Base-by-base conservation (phyloP, 2,113 vertebrate species). In the Lonchura striata region DNA sequence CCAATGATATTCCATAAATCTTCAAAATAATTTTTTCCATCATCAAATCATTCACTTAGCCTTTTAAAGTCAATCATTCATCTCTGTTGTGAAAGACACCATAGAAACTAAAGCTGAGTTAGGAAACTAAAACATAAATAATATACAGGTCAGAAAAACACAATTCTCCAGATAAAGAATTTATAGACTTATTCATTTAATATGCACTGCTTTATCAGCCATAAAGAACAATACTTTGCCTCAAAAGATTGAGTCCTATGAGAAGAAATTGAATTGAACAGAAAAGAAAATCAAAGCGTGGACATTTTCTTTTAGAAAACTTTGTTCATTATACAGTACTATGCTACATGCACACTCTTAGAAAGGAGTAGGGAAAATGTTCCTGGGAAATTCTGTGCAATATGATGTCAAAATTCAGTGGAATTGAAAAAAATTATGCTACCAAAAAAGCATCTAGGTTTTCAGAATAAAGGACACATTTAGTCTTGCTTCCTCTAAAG, bases 1-100 rank as follows among this genome's bases (percentile, higher is more conserved):
- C n/a, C 41, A 91, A 7, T 92, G 31, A 61, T 94, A 82, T 74
- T 68, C 23, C 37, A 85, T 85, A 95, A 92, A 92, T 88, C 74
- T 68, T 75, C 24, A 79, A 71, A 94, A 92, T 84, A 96, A 78
- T 5, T 65, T 88, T 80, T 84, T 75, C 21, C n/a, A 54, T 68
- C 60, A 88, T 49, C 14, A 72, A 53, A 81, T 96, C 44, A 75
- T 81, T 74, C 18, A 41, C 19, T 83, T 84, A 21, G 9, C 19
- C 41, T 83, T 94, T 94, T 83, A 3, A 49, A 95, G 46, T 35
- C 44, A 41, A 42, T 86, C 28, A 47, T 60, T 81, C 35, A 39
- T 71, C 31, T 64, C 15, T 14, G 21, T 28, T 42, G 11, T 39
- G 23, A 92, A 80, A 92, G 18, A 53, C 25, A 30, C 2, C 2